A percentile compares a stretch with the other conserved stretches of the same genome.
Evolutionary conservation across 1,140 invertebrate species (phyloP).

Genomic region (Alviniconcha marisindica): DNA sequence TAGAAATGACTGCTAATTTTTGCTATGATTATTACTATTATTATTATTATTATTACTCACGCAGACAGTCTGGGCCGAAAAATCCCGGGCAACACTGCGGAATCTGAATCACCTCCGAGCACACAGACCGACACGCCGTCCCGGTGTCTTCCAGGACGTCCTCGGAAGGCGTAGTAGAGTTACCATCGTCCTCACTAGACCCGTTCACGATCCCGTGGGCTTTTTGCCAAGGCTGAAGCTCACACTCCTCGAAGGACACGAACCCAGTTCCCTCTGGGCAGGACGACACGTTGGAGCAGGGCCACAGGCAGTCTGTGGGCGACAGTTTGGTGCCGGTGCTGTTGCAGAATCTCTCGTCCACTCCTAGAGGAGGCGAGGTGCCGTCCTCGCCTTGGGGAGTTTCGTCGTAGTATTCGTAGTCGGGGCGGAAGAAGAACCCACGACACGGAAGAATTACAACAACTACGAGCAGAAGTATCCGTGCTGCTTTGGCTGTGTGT

Average conservation of each 20-base stretch:
- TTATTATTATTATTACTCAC: too few relatives aligned
- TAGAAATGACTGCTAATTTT: background rate
- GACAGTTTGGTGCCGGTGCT: background rate
- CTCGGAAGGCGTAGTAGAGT: background rate
- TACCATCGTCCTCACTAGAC: background rate
- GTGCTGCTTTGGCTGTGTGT: too few relatives aligned
- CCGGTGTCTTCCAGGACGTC: background rate
- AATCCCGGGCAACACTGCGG: slow-evolving; percentile 27
- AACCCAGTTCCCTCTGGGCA: background rate
- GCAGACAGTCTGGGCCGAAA: background rate
- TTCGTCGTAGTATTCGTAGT: too few relatives aligned
- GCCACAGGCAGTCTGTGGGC: background rate
- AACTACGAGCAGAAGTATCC: too few relatives aligned
- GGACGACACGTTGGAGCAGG: background rate
- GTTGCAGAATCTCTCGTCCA: background rate
- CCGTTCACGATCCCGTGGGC: background rate
- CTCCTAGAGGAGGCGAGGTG: background rate
- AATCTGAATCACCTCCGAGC: background rate
- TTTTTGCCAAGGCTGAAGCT: background rate
- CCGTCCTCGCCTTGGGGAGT: too few relatives aligned
- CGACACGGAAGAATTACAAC: too few relatives aligned
- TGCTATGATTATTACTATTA: too few relatives aligned
- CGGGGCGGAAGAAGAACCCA: too few relatives aligned
- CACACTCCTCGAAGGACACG: background rate
- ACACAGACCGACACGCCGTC: background rate